These are phyloP conservation scores for Drosophila takahashii DNA, from an alignment of 1,140 invertebrate genomes.

Conservation along the genomic window DNA sequence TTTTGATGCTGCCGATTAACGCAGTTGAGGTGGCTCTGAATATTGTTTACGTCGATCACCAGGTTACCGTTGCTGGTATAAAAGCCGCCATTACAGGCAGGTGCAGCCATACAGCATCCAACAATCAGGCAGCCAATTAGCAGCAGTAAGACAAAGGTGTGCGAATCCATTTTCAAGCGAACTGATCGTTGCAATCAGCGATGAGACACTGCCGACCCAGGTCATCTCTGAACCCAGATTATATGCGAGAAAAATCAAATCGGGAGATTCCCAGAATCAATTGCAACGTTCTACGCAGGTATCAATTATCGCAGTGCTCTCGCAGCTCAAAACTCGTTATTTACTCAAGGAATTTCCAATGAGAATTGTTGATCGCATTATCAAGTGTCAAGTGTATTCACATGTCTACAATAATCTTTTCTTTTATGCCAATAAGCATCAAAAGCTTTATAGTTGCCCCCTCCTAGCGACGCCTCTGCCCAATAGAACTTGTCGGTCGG, in stretches of 20 bases:
- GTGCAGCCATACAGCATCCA: constrained; percentile 16
- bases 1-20: constrained; percentile 32
- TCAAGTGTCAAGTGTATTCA: background rate
- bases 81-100: constrained; percentile 47
- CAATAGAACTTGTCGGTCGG: constrained; percentile 4
- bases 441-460: background rate
- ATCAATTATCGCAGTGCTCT: constrained; percentile 18
- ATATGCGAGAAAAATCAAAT: constrained; percentile 41
- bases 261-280: constrained; percentile 64
- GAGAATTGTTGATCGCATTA: constrained; percentile 1
- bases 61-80: constrained; percentile 49
- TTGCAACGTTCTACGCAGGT: constrained; percentile 29
- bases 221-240: constrained; percentile 18
- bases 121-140: constrained; percentile 15
- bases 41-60: constrained; percentile 36
- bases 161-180: constrained; percentile 29
- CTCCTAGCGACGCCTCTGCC: constrained; percentile 12
- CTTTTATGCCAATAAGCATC: background rate
- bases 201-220: constrained; percentile 26
- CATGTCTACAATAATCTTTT: background rate
- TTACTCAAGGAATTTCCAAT: constrained; percentile 10
- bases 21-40: constrained; percentile 29
- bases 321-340: constrained; percentile 4
- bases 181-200: constrained; percentile 21
- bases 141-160: constrained; percentile 17